These are phyloP conservation scores for Linhomoeus sp. DNA, from an alignment of 2,888 invertebrate species.

Conservation along the genomic window DNA sequence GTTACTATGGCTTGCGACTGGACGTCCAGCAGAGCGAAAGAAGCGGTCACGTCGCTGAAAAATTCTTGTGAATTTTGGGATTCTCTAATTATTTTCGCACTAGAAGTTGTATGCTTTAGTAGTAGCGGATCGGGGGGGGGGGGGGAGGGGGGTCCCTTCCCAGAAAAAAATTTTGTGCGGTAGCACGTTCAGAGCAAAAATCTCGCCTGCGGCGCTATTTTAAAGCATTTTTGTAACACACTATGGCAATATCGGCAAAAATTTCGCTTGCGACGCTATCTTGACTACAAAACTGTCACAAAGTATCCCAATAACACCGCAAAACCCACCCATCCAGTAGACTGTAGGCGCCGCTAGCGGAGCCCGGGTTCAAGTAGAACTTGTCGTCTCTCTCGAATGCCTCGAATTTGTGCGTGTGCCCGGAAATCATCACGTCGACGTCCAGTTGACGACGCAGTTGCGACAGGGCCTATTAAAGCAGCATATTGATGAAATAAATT, in stretches of 20 bases:
- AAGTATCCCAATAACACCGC: no score
- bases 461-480: slow-evolving; percentile 41
- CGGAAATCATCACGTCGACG: slow-evolving; percentile 93
- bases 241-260: no score
- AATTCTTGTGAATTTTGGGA: background rate
- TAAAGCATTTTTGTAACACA: no score
- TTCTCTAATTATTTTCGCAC: background rate
- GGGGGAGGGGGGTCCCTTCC: no score
- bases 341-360: slow-evolving; percentile 92
- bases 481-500: background rate
- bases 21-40: slow-evolving; percentile 96
- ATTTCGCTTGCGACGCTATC: no score
- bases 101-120: background rate
- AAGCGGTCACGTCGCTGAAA: slow-evolving; percentile 56
- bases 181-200: no score
- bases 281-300: no score
- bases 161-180: no score
- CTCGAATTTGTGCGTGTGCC: slow-evolving; percentile 94
- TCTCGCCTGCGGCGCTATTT: no score
- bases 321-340: slow-evolving; percentile 67
- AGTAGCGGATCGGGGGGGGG: background rate
- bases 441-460: slow-evolving; percentile 86
- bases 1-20: slow-evolving; percentile 92
- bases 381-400: slow-evolving; percentile 95
- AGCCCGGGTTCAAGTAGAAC: slow-evolving; percentile 97